Percentiles rank a stretch among this genome's conserved stretches.
phyloP scores from a whole-genome alignment of 1,140 invertebrate species.

The Plectrocnemia conspersa region DNA sequence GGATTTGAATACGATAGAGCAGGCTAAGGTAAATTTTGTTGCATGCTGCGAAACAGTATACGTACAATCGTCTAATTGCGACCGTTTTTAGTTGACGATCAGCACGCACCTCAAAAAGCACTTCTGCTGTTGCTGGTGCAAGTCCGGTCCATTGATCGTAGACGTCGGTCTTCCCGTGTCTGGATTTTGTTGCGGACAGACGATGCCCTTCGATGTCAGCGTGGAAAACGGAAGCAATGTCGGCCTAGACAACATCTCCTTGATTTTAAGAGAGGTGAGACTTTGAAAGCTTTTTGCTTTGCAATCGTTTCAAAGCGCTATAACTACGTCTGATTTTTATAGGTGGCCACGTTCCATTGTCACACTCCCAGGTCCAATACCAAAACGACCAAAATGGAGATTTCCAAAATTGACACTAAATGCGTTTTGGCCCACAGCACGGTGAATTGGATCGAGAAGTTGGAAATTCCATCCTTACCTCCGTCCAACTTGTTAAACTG shows the following conservation, averaged over 20 bases:
- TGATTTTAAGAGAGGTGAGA: too few species aligned
- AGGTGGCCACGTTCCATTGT: slow-evolving; percentile 56
- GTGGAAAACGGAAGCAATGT: slow-evolving; percentile 55
- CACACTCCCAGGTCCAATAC: slow-evolving; percentile 55
- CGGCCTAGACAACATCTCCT: slow-evolving; percentile 47
- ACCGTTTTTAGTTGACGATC: slow-evolving; percentile 50
- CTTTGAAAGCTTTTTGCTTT: too few species aligned
- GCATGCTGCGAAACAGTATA: too few species aligned
- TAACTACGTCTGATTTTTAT: slow-evolving; percentile 19
- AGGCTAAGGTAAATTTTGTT: slow-evolving; percentile 43
- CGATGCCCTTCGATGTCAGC: slow-evolving; percentile 53
- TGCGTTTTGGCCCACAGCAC: slow-evolving; percentile 50
- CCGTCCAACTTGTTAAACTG: slow-evolving; percentile 65
- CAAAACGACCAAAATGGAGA: slow-evolving; percentile 52
- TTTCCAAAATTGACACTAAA: slow-evolving; percentile 55
- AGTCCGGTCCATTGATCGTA: slow-evolving; percentile 49
- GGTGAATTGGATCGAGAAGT: slow-evolving; percentile 52
- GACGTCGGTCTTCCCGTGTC: slow-evolving; percentile 50
- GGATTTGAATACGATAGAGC: slow-evolving; percentile 72
- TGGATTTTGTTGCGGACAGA: slow-evolving; percentile 57
- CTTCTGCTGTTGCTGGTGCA: slow-evolving; percentile 58
- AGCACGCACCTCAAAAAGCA: slow-evolving; percentile 53
- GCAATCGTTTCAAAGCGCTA: too few species aligned
- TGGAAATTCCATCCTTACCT: slow-evolving; percentile 63
- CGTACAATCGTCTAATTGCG: too few species aligned